These are phyloP conservation scores for Cynodonichthys magdalenae DNA, from an alignment of 2,797 vertebrate genomes.

Conservation along the genomic window DNA sequence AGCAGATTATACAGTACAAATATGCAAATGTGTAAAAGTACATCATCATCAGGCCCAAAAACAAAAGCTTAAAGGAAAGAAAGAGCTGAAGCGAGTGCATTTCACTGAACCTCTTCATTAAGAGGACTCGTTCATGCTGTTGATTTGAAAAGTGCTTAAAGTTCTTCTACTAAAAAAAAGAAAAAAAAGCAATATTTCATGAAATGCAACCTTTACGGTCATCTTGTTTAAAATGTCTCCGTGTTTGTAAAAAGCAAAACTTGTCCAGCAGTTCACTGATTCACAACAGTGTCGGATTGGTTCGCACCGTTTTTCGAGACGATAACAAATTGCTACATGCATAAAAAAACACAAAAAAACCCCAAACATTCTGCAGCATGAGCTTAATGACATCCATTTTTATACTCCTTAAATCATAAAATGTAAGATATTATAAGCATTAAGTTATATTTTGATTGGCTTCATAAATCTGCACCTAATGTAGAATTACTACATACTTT, in stretches of 20 bases:
- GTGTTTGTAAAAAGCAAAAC: not conserved
- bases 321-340: slow-evolving; percentile 22
- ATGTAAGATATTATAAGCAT: slow-evolving; percentile 5
- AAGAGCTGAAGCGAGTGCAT: not conserved
- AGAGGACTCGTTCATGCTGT: not conserved
- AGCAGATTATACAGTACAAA: slow-evolving; percentile 12
- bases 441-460: slow-evolving; percentile 31
- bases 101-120: not conserved
- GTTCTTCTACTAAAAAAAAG: not conserved
- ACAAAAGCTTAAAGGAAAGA: not conserved
- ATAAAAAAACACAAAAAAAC: slow-evolving; percentile 1
- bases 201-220: slow-evolving; percentile 2
- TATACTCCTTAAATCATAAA: not conserved
- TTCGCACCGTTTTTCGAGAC: slow-evolving; percentile 3
- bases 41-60: not conserved
- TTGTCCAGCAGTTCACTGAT: slow-evolving; percentile 1
- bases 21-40: slow-evolving; percentile 1
- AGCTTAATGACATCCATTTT: not conserved
- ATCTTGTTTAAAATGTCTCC: not conserved
- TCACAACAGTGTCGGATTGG: not conserved
- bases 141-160: not conserved
- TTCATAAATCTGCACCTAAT: slow-evolving; percentile 34
- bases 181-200: not conserved
- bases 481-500: not conserved
- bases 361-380: not conserved